A percentile compares a stretch with the other conserved stretches of the same genome.
Conservation (phyloP, 2,888 invertebrate species). For the Andrena fulva region DNA sequence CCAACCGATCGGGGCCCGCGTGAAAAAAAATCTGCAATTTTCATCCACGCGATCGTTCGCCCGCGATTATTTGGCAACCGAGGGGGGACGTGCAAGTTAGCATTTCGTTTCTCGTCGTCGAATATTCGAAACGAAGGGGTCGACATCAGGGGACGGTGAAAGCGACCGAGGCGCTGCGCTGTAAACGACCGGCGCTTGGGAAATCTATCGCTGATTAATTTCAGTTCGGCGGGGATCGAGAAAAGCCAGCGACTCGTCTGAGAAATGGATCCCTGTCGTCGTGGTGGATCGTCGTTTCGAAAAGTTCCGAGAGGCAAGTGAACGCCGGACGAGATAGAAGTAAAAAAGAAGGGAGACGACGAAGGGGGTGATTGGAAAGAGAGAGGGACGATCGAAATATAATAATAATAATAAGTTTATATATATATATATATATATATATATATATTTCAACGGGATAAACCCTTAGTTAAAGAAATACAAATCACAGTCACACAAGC, state of each 20-base stretch:
- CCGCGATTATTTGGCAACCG: constrained; percentile 19
- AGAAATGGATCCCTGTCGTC: constrained; percentile 58
- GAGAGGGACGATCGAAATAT: constrained; percentile 3
- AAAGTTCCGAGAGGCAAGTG: not conserved
- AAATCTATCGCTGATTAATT: constrained; percentile 69
- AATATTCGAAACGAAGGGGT: constrained; percentile 21
- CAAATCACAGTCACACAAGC: too few relatives aligned
- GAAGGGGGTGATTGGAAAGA: not conserved
- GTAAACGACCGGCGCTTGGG: constrained; percentile 8
- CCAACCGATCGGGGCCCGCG: not conserved
- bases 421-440: too few relatives aligned
- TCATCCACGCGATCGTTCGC: constrained; percentile 14
- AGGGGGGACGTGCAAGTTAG: too few relatives aligned
- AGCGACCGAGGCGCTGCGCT: constrained; percentile 28
- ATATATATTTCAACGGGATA: too few relatives aligned
- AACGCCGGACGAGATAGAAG: not conserved
- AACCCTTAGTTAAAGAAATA: too few relatives aligned
- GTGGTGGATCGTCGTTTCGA: constrained; percentile 49
- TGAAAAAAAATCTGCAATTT: not conserved
- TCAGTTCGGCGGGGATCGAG: constrained; percentile 55
- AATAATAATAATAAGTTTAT: too few relatives aligned
- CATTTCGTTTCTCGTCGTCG: constrained; percentile 13
- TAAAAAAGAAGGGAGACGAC: constrained; percentile 20
- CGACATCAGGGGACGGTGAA: not conserved
- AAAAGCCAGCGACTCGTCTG: constrained; percentile 30